phyloP scores from a whole-genome alignment of 1,140 invertebrate species.

The Pogonomyrmex californicus region DNA sequence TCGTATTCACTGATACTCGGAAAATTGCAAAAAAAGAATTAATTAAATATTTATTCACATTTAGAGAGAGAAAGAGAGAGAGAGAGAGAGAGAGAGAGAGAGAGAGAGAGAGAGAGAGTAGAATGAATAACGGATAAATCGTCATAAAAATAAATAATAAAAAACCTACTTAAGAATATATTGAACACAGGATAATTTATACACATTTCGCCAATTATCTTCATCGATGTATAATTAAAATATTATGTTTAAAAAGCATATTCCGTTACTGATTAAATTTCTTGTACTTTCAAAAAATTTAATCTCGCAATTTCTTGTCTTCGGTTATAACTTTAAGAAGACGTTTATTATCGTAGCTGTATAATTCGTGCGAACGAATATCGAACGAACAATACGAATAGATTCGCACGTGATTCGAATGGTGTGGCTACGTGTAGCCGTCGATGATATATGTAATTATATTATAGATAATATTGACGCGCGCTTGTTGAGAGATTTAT shows the following conservation, averaged over 20 bases:
- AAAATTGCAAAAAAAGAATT: not conserved
- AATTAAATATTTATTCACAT: too few relatives aligned
- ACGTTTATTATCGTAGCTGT: conserved; percentile 1
- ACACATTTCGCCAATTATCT: not conserved
- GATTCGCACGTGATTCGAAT: conserved; percentile 43
- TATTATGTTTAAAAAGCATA: not conserved
- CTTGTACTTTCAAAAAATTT: not conserved
- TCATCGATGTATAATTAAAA: conserved; percentile 13
- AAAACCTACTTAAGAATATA: not conserved
- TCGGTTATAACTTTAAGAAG: not conserved
- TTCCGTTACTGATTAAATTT: not conserved
- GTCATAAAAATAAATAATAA: too few relatives aligned
- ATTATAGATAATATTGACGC: conserved; percentile 65
- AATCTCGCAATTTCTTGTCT: not conserved
- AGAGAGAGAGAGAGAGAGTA: not conserved
- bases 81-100: not conserved
- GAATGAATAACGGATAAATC: too few relatives aligned
- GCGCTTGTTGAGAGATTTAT: conserved; percentile 45
- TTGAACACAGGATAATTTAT: not conserved
- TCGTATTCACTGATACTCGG: not conserved
- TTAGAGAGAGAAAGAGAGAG: not conserved
- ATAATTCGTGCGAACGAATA: not conserved
- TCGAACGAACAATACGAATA: conserved; percentile 28
- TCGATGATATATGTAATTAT: conserved; percentile 61
- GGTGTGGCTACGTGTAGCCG: not conserved